Evolutionary conservation across 2,888 invertebrate species (phyloP).

Genomic region (Chromoteleia sp.): DNA sequence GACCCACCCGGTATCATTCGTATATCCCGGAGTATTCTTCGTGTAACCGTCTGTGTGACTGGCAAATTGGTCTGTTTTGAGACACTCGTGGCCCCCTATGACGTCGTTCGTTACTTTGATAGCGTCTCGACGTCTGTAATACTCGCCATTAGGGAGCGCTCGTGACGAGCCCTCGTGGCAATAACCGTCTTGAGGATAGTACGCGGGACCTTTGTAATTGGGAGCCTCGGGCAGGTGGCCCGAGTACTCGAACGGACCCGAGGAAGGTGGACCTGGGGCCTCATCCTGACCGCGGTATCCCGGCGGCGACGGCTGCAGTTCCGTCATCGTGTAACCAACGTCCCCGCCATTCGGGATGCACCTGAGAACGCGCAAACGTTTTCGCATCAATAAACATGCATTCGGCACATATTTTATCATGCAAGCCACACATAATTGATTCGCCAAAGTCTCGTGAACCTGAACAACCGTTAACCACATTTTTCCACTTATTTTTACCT

Average conservation of each 20-base stretch:
- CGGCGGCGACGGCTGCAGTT: conserved; percentile 84
- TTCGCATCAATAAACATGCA: conserved; percentile 42
- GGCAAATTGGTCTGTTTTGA: conserved; percentile 78
- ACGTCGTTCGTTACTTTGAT: conserved; percentile 70
- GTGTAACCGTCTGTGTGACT: conserved; percentile 82
- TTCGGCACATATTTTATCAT: conserved; percentile 45
- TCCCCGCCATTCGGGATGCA: conserved; percentile 84
- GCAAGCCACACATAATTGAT: conserved; percentile 16
- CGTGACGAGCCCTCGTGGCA: conserved; percentile 78
- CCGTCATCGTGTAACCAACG: conserved; percentile 84
- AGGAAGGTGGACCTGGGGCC: conserved; percentile 80
- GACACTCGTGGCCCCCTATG: conserved; percentile 73
- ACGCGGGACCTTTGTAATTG: conserved; percentile 79
- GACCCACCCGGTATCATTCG: conserved; percentile 84
- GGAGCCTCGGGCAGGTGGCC: conserved; percentile 77
- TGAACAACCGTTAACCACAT: conserved; percentile 5
- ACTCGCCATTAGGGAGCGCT: conserved; percentile 74
- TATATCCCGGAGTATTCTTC: conserved; percentile 83
- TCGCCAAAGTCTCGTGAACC: neutral
- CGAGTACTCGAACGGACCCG: conserved; percentile 81
- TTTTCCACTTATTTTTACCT: neutral
- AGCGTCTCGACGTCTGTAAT: conserved; percentile 72
- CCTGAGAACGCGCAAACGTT: conserved; percentile 73
- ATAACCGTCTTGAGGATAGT: conserved; percentile 79
- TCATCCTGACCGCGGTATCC: conserved; percentile 84